Evolutionary conservation across 2,113 vertebrate species (phyloP), one percentile per base, ranked within the genome.

Genomic region (Andinoacara biseriatus): DNA sequence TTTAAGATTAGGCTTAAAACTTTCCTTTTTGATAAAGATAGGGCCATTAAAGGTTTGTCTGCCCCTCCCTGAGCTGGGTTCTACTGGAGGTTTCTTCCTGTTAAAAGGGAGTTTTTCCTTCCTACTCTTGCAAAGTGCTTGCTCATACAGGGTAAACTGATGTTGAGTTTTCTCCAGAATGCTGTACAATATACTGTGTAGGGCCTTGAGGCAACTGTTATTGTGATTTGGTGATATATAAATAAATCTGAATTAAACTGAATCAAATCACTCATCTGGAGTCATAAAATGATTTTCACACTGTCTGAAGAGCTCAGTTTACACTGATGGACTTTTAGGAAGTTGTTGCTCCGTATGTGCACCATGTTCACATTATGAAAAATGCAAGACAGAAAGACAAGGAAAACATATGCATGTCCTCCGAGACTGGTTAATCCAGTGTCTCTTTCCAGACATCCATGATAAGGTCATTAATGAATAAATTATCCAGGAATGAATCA

Each of bases 381-480:
- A 49, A n/a, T 10, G 62, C 62, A 75, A 69, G 13, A 46, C 15
- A 29, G 76, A 43, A 33, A 78, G 56, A 69, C 7, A 40, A 54
- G 49, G 7, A 33, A 78, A 87, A 76, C 90, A 91, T 76, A 87
- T 87, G 86, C 77, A 40, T 83, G 72, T 88, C 83, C 76, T 76
- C 62, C 35, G 80, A 76, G 87, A 78, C 46, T 18, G 14, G 35
- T 15, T 80, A 80, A 90, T 90, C 87, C 78, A 86, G 56, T 60
- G 79, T 77, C 81, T 87, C 89, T 84, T 87, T 52, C 72, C 62
- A 90, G 86, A 92, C 89, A 82, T 84, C 84, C 79, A 80, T 7
- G 92, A 93, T 93, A 94, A 94, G 91, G 91, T 92, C 91, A 91
- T 95, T 93, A 92, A 95, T 95, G 93, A 95, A 95, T 95, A 95